Evolutionary conservation across 2,888 invertebrate genomes (phyloP), one percentile per base, ranked within the genome.

Genomic region (Ormyrus labotus): DNA sequence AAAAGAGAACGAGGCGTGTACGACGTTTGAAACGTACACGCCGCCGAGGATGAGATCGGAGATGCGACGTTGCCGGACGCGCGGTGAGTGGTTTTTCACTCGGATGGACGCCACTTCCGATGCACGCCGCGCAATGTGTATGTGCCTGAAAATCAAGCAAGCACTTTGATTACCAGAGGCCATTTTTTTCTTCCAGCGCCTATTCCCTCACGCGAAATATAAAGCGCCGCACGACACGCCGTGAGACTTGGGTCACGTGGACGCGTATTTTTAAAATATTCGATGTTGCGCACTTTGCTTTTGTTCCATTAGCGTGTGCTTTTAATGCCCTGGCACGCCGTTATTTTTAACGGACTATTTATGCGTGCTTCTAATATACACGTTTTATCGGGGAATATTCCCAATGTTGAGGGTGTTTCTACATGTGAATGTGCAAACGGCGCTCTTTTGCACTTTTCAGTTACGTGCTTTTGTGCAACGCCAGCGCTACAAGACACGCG

Each of bases 1-100:
- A 19, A 19, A 19, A 19, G n/a, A 45, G 8, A 13, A 91, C 92
- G 13, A 47, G 11, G 51, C 92, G 93, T 78, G 84, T 19, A 19
- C 19, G 84, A 75, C 81, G 81, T 73, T 82, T 85, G 85, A 86
- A 83, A 87, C 85, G 83, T 83, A 71, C 61, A n/a, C 9, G 19
- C 57, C 9, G 13, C 9, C 7, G 57, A 68, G 48, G 57, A 64
- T 65, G 58, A 65, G 64, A 48, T 34, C 58, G 19, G 5, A 19
- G 34, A 45, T 19, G 71, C 80, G 55, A 10, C 53, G 79, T 80
- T 80, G 79, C 79, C 79, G 47, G 58, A 57, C 75, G 63, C 9
- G 19, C 19, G 19, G 19, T 2, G 19, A 19, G 19, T 19, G 19
- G 19, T 2, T 19, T 19, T 19, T 19, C 19, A 19, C 1, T 19